Percentiles rank a stretch among this genome's conserved stretches.
Evolutionary conservation across 2,797 vertebrate genomes (phyloP).

Genomic region (Centropyge bicolor): DNA sequence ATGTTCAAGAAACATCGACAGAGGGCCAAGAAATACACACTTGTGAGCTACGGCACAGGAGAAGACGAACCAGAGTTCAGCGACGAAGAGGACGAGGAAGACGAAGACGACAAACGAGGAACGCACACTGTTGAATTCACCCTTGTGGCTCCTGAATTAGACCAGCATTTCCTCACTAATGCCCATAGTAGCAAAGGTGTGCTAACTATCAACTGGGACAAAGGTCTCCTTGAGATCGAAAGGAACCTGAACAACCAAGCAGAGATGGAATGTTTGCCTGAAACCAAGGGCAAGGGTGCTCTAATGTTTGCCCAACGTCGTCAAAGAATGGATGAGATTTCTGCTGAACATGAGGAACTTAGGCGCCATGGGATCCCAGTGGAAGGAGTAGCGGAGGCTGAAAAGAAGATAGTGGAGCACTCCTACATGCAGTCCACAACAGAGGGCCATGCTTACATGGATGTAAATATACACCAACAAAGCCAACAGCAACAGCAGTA

Average conservation of each 20-base stretch:
- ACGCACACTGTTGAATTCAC: conserved; percentile 88
- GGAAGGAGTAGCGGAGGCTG: conserved; percentile 76
- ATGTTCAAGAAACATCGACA: conserved; percentile 99
- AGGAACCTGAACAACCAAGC: conserved; percentile 86
- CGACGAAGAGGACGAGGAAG: conserved; percentile 83
- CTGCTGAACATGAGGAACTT: conserved; percentile 93
- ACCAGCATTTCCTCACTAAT: conserved; percentile 89
- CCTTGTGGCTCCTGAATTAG: conserved; percentile 89
- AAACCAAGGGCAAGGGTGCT: conserved; percentile 95
- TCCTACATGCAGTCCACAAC: conserved; percentile 81
- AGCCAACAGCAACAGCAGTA: conserved; percentile 78
- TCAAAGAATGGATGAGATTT: conserved; percentile 95
- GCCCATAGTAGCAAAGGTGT: conserved; percentile 82
- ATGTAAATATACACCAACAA: conserved; percentile 85
- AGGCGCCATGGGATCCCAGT: conserved; percentile 84
- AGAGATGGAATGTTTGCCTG: conserved; percentile 93
- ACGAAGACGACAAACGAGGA: conserved; percentile 79
- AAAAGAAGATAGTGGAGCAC: conserved; percentile 74
- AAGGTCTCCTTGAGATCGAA: conserved; percentile 91
- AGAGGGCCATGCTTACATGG: conserved; percentile 88
- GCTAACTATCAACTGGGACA: conserved; percentile 92
- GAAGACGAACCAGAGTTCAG: conserved; percentile 89
- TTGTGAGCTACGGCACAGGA: conserved; percentile 98
- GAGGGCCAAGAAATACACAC: conserved; percentile 95
- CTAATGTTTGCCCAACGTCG: conserved; percentile 96